Conservation (phyloP, 1,140 invertebrate species). For the Scaptomyza pallida region DNA sequence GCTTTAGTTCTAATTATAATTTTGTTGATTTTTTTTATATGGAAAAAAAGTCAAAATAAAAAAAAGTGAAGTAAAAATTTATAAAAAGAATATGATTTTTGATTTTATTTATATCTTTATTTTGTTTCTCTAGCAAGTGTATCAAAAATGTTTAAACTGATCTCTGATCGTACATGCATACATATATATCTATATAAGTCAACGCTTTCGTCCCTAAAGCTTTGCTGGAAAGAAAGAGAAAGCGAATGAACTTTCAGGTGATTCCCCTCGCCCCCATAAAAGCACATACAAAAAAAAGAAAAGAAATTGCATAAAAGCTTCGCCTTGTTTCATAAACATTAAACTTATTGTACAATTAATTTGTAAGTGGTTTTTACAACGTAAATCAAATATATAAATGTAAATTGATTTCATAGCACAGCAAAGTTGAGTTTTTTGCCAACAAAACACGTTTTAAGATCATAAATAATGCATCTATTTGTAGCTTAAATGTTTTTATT, state of each 20-base stretch:
- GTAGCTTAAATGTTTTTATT: conserved; percentile 78
- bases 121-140: conserved; percentile 49
- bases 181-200: conserved; percentile 28
- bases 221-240: not conserved
- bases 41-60: conserved; percentile 64
- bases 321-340: conserved; percentile 72
- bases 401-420: conserved; percentile 68
- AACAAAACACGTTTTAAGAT: conserved; percentile 35
- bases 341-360: conserved; percentile 75
- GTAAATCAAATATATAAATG: conserved; percentile 77
- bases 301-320: conserved; percentile 30
- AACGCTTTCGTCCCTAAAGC: conserved; percentile 27
- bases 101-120: conserved; percentile 17
- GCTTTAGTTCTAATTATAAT: conserved; percentile 75
- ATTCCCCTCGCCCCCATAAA: not conserved
- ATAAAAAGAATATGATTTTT: conserved; percentile 6
- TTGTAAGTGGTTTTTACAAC: conserved; percentile 72
- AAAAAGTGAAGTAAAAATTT: conserved; percentile 60
- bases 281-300: conserved; percentile 11
- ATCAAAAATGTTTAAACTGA: conserved; percentile 50
- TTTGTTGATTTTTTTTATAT: conserved; percentile 74
- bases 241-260: conserved; percentile 6
- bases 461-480: conserved; percentile 35
- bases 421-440: conserved; percentile 50
- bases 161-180: conserved; percentile 18